Evolutionary conservation across 2,888 invertebrate genomes (phyloP).

Genomic region (Tetanocera ferruginea): DNA sequence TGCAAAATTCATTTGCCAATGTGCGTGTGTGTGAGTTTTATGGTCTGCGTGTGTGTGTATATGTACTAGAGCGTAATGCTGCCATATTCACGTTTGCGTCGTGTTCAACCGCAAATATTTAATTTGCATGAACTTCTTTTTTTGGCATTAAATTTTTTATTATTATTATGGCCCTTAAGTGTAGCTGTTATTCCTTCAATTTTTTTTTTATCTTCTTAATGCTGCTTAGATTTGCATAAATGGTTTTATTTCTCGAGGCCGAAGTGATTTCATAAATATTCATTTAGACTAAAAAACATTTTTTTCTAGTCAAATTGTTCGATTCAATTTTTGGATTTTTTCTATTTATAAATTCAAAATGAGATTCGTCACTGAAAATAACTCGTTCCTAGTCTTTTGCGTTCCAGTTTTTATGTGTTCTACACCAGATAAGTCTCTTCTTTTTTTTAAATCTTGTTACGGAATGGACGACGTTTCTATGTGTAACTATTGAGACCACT

Average conservation of each 20-base stretch:
- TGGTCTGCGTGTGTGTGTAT: conserved; percentile 24
- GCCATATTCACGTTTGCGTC: conserved; percentile 42
- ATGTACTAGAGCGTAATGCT: not conserved
- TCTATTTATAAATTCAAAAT: not conserved
- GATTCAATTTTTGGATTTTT: not conserved
- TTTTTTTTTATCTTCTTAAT: conserved; percentile 26
- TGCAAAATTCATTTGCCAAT: conserved; percentile 48
- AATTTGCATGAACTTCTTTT: conserved; percentile 56
- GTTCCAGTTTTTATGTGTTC: too few species aligned
- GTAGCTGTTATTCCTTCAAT: conserved; percentile 40
- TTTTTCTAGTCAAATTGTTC: not conserved
- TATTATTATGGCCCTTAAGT: conserved; percentile 33
- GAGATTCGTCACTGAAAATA: too few species aligned
- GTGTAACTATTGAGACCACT: too few species aligned
- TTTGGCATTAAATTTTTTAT: conserved; percentile 32
- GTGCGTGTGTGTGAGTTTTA: conserved; percentile 35
- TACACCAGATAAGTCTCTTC: too few species aligned
- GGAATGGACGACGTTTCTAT: too few species aligned
- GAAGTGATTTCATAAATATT: conserved; percentile 54
- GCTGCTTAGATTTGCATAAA: conserved; percentile 57
- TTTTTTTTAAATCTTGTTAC: too few species aligned
- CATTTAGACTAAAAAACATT: not conserved
- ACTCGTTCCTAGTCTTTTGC: too few species aligned
- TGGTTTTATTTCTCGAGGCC: conserved; percentile 59
- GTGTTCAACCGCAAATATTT: conserved; percentile 53